Percentiles rank a stretch among this genome's conserved stretches.
These are phyloP conservation scores for Pristionchus pacificus DNA, from an alignment of 1,140 invertebrate genomes.

Conservation along the genomic window DNA sequence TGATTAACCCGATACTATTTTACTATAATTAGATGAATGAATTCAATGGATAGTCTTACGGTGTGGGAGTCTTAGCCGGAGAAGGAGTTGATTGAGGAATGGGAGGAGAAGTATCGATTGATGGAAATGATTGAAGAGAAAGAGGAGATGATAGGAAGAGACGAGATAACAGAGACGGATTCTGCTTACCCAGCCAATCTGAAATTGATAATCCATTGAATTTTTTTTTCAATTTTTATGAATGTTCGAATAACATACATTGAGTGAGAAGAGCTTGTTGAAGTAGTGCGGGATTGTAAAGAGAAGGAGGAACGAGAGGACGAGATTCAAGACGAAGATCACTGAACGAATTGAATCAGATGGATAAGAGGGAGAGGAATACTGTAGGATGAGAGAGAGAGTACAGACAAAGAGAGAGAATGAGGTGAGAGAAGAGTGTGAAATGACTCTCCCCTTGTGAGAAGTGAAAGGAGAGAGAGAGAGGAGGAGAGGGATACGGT, in stretches of 20 bases:
- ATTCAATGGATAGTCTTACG: no score
- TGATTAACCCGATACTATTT: no score
- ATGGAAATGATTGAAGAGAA: no score
- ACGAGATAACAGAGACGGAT: not conserved
- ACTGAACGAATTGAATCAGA: not conserved
- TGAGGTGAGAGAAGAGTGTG: constrained; percentile 12
- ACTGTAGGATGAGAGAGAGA: not conserved
- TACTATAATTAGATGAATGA: no score
- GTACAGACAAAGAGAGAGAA: not conserved
- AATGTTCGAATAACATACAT: constrained; percentile 4
- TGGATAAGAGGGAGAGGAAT: not conserved
- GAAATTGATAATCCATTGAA: not conserved
- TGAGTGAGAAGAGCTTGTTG: constrained; percentile 15
- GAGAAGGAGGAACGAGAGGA: constrained; percentile 8
- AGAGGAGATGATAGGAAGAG: no score
- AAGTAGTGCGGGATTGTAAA: constrained; percentile 12
- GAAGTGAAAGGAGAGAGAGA: constrained; percentile 8
- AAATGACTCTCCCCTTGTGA: constrained; percentile 9
- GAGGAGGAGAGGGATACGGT: not conserved
- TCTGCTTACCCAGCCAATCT: not conserved
- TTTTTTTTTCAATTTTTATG: no score
- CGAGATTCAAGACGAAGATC: constrained; percentile 4
- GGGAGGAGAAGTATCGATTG: no score
- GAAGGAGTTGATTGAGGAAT: no score
- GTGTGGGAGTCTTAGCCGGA: no score